A percentile compares a stretch with the other conserved stretches of the same genome.
Evolutionary conservation across 2,888 invertebrate species (phyloP).

Genomic region (Megaustenia siamemsis): DNA sequence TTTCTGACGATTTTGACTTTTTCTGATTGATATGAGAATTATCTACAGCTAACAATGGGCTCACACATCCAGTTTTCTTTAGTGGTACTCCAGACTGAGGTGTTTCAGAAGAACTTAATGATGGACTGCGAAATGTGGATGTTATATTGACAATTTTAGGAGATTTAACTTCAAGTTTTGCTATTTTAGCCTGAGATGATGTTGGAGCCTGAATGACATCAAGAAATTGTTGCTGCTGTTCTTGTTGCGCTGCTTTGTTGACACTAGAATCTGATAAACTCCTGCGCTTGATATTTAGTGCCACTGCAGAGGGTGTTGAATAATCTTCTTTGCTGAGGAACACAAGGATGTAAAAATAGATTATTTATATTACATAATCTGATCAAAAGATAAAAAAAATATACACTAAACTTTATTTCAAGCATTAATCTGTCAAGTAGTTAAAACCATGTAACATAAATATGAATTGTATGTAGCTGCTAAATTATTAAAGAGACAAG

Average conservation of each 20-base stretch:
- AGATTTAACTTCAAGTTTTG: slow-evolving; percentile 72
- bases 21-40: slow-evolving; percentile 56
- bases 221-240: slow-evolving; percentile 43
- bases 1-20: slow-evolving; percentile 71
- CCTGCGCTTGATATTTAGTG: slow-evolving; percentile 62
- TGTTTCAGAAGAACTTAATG: slow-evolving; percentile 23
- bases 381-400: too few species aligned
- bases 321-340: slow-evolving; percentile 25
- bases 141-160: slow-evolving; percentile 62
- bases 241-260: slow-evolving; percentile 54
- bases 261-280: slow-evolving; percentile 67
- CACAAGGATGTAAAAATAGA: not conserved
- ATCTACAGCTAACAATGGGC: slow-evolving; percentile 56
- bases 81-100: slow-evolving; percentile 39
- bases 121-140: slow-evolving; percentile 49
- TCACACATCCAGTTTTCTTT: slow-evolving; percentile 56
- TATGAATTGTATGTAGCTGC: too few species aligned
- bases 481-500: too few species aligned
- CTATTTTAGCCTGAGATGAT: slow-evolving; percentile 69
- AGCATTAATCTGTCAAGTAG: not conserved
- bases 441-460: too few species aligned
- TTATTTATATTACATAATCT: not conserved
- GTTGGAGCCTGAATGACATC: slow-evolving; percentile 37
- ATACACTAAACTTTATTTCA: not conserved
- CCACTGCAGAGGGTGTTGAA: not conserved